Conservation (phyloP, 2,888 invertebrate genomes). For the Scelioninae gen. 1 region DNA sequence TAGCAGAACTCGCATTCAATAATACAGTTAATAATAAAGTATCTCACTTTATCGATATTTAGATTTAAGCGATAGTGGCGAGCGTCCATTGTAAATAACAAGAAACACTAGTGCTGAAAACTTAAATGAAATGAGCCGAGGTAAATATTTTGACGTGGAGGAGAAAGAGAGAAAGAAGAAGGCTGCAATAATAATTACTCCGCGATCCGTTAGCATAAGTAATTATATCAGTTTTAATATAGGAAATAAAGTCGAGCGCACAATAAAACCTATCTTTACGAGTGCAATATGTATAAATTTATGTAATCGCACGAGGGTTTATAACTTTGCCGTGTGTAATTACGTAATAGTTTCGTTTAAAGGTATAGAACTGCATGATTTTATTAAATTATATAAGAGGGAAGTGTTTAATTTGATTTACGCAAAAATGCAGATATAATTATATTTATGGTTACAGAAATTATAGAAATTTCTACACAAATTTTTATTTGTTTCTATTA, state of each 20-base stretch:
- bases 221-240: constrained; percentile 32
- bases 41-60: constrained; percentile 24
- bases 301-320: constrained; percentile 15
- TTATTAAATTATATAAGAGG: constrained; percentile 40
- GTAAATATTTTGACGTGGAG: constrained; percentile 11
- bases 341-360: constrained; percentile 35
- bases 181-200: constrained; percentile 13
- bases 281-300: constrained; percentile 1
- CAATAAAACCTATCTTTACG: constrained; percentile 36
- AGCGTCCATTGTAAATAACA: constrained; percentile 6
- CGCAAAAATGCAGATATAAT: constrained; percentile 2
- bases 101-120: background rate
- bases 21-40: constrained; percentile 17
- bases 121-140: background rate
- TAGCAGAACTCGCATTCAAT: constrained; percentile 8
- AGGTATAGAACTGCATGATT: too few species aligned
- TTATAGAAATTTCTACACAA: too few species aligned
- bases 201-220: constrained; percentile 6
- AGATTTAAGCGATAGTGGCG: constrained; percentile 19
- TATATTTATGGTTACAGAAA: constrained; percentile 3
- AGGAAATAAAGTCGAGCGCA: constrained; percentile 22
- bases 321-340: constrained; percentile 1
- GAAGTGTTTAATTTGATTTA: constrained; percentile 19
- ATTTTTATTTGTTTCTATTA: too few species aligned
- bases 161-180: constrained; percentile 1